These are phyloP conservation scores for cattle (Bos taurus) DNA, from an alignment of 2,113 vertebrate species.

Conservation along the genomic window ARS-UCD2.0 NC_037329.1:99798501-99799000, in stretches of 20 bases:
- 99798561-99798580: conserved; percentile 91
- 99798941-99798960: neutral
- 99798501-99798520: neutral
- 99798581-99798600: conserved; percentile 98
- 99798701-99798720: conserved; percentile 98
- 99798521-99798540: conserved; percentile 83
- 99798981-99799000: neutral
- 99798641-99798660: conserved; percentile 96
- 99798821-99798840: neutral
- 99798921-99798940: neutral
- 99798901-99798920: neutral
- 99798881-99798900: neutral
- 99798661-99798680: conserved; percentile 95
- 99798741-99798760: neutral
- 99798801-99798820: neutral
- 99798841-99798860: neutral
- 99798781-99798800: neutral
- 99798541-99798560: conserved; percentile 94
- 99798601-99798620: conserved; percentile 92
- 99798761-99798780: neutral
- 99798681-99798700: conserved; percentile 96
- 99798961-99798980: neutral
- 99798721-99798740: conserved; percentile 84
- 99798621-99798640: conserved; percentile 95
- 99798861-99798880: neutral